These are phyloP conservation scores for Iphiclides podalirius DNA, from an alignment of 2,888 invertebrate species.

Conservation along the genomic window DNA sequence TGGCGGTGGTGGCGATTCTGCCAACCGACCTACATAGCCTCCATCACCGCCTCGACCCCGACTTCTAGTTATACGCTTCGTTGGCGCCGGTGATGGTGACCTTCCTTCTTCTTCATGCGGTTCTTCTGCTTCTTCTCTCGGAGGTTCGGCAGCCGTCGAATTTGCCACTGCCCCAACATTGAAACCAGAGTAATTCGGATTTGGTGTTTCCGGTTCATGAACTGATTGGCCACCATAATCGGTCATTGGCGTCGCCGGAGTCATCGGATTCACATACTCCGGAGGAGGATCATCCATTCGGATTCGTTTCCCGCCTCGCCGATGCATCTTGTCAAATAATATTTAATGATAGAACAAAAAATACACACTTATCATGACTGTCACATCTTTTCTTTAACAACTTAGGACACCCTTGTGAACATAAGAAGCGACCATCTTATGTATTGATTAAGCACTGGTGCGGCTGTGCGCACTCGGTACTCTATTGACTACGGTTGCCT, in stretches of 20 bases:
- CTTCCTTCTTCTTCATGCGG: slow-evolving; percentile 65
- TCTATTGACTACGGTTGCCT: background rate
- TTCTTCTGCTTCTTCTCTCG: slow-evolving; percentile 62
- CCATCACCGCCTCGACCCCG: slow-evolving; percentile 77
- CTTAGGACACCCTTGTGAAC: background rate
- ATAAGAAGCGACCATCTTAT: background rate
- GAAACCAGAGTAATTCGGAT: slow-evolving; percentile 65
- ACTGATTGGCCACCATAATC: slow-evolving; percentile 76
- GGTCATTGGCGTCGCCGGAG: slow-evolving; percentile 74
- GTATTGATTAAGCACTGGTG: background rate
- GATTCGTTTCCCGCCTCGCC: slow-evolving; percentile 92
- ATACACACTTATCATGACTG: no score
- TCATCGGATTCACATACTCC: slow-evolving; percentile 88
- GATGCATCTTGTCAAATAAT: slow-evolving; percentile 82
- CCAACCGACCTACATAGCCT: slow-evolving; percentile 67
- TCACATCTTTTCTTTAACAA: slow-evolving; percentile 3
- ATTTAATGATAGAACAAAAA: no score
- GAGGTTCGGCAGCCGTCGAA: slow-evolving; percentile 51
- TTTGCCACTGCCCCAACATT: slow-evolving; percentile 55
- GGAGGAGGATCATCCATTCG: slow-evolving; percentile 96
- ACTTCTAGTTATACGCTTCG: slow-evolving; percentile 83
- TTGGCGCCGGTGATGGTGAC: slow-evolving; percentile 79
- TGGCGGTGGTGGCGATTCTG: slow-evolving; percentile 73
- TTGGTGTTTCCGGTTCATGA: slow-evolving; percentile 73
- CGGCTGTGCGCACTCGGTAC: no score